Base-by-base conservation (phyloP, 2,888 invertebrate species). In the Prosapia bicincta region DNA sequence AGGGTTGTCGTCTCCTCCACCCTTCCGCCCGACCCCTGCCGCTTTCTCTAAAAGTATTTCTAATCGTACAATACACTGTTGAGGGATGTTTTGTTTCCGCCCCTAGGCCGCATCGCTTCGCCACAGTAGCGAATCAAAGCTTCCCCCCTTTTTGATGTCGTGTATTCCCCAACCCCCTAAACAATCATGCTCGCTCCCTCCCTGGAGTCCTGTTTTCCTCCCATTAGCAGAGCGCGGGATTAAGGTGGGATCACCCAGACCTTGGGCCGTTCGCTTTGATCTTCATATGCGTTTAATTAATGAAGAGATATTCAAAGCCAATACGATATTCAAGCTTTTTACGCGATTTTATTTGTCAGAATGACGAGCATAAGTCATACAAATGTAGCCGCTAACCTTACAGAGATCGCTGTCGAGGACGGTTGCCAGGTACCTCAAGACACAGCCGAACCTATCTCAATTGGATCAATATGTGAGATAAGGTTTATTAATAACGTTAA, bases 81-180 rank as follows among this genome's bases (percentile, higher is more conserved):
- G 54, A 54, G 73, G 67, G 66, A 32, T 73, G 73, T 73, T 73
- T 67, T 73, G 74, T 74, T 69, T 69, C 74, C 69, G 54, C 54
- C 54, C 54, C 54, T 54, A 54, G 54, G 54, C 54, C 54, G 54
- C 54, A 54, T 54, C 54, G 54, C 20, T 54, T 65, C 66, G 66
- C 66, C 74, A 74, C 69, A 69, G 74, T 69, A 74, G 74, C 74
- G 69, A 74, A 74, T 74, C 69, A 74, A 54, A 65, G 15, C 54
- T n/a, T 30, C 24, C 69, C 74, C 54, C 24, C 24, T 54, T 54
- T 54, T 54, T 20, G 54, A 54, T 20, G 54, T 54, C 54, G 54
- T 54, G 54, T 54, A 54, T 54, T 54, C 71, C 71, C 69, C 54
- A 15, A 25, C 71, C 32, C 54, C 54, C 54, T 54, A 54, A 54